Evolutionary conservation across 2,888 invertebrate species (phyloP), one percentile per base, ranked within the genome.

Genomic region (Brachypalpus laphriformis): DNA sequence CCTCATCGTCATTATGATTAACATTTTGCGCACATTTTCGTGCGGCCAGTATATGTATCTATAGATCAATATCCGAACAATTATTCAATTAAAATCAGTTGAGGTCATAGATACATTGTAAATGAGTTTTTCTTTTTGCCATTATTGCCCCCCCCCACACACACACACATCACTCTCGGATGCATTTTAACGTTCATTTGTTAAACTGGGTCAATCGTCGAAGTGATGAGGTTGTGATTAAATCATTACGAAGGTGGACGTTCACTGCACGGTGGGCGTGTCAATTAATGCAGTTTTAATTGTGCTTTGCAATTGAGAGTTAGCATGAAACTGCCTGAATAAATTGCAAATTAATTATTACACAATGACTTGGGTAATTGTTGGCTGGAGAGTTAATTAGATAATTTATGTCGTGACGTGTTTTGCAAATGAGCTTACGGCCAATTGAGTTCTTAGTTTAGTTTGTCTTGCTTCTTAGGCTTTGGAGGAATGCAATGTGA

Each of bases 31-130:
- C 42, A 65, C 66, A 47, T 18, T 37, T 49, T 28, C 40, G 14
- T 18, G 11, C 34, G 34, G 7, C n/a, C 31, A 54, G 59, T 22
- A 14, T 37, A 7, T 40, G 37, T 8, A 63, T 37, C 7, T 59
- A 11, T 9, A 54, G 51, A 25, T 49, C 76, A 61, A 78, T 78
- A 68, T 75, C 78, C 56, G 78, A 83, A 83, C 63, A 83, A 83
- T 83, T 83, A 83, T 83, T 83, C 83, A 83, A 83, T 83, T 83
- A 83, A 83, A 83, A 78, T 74, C 83, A 70, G 78, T 83, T 78
- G 70, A 78, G 74, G 74, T 83, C 78, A 83, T 83, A 83, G 78
- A 83, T 83, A 83, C 76, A 37, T 77, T 34, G 61, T 28, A 56
- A 70, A 65, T 72, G 31, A 51, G 22, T 45, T 22, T 76, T 57